Base-by-base conservation (phyloP, 64 coral and sea anemone species). In the Platygyra sinensis region DNA sequence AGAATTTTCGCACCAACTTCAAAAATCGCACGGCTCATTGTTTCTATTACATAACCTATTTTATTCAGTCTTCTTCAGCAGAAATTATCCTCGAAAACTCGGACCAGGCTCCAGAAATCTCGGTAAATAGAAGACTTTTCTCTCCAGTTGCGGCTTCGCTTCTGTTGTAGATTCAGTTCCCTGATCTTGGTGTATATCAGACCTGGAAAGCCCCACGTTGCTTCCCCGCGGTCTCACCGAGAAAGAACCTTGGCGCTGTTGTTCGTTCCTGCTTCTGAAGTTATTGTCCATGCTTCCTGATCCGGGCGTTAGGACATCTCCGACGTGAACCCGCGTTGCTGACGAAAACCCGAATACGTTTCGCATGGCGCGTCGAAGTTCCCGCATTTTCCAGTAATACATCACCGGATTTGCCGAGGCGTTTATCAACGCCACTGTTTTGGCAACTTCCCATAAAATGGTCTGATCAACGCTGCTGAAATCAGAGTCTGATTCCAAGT, bases 361-460 rank as follows among this genome's bases (percentile, higher is more conserved):
- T 22, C 39, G 32, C 8, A 76, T 36, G 38, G 74, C 74, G 74
- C 74, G 74, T 76, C 74, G 74, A 18, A 76, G 17, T 50, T 76
- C 74, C 74, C 36, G 33, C 67, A 93, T 93, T 13, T 79, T 78
- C 78, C 85, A 93, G 75, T 87, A 93, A 62, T 84, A 93, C 83
- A 93, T 73, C 38, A 93, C 14, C 42, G 92, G 86, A 29, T 93
- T 93, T 8, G 81, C 69, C 19, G 76, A 75, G 25, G 92, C 78
- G 78, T 89, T 93, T 8, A 89, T 83, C 12, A 82, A 74, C 19
- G 79, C 86, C 13, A 83, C 79, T 39, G 92, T 89, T 4, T 51
- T 87, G 6, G 87, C 72, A 59, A 83, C 76, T n/a, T 93, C 74
- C 74, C 74, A 76, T 51, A 76, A 74, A 67, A 75, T 24, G 38